Percentiles rank a stretch among this genome's conserved stretches.
Evolutionary conservation across 2,113 vertebrate species (phyloP).

Genomic region (Cyphomyrus discorhynchus): DNA sequence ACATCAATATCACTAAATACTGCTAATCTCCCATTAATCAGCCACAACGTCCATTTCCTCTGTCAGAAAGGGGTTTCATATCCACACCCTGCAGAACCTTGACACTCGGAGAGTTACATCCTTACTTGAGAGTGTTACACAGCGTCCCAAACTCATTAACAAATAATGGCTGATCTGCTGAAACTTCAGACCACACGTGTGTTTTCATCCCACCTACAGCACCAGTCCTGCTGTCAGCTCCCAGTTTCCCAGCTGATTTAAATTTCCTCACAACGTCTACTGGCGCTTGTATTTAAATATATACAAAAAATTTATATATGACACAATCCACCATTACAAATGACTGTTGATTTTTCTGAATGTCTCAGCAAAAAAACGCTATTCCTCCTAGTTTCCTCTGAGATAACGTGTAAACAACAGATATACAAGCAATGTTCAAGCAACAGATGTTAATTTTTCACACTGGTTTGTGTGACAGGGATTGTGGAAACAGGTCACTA

Average conservation of each 20-base stretch:
- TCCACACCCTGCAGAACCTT: conserved; percentile 35
- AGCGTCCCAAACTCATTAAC: neutral
- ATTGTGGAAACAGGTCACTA: neutral
- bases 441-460: neutral
- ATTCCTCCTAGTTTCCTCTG: neutral
- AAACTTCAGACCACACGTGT: neutral
- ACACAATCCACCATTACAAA: neutral
- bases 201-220: neutral
- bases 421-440: neutral
- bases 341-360: neutral
- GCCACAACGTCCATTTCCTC: conserved; percentile 44
- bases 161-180: neutral
- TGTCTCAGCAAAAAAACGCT: neutral
- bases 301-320: neutral
- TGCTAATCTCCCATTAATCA: conserved; percentile 40
- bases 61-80: conserved; percentile 37
- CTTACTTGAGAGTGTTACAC: neutral
- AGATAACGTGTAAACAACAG: neutral
- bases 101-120: conserved; percentile 27
- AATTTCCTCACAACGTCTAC: neutral
- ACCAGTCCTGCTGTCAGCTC: neutral
- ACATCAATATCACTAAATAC: conserved; percentile 49
- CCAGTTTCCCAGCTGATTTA: neutral
- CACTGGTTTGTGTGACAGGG: neutral
- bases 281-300: neutral